These are phyloP conservation scores for Idaea biselata DNA, from an alignment of 2,888 invertebrate species.

Conservation along the genomic window DNA sequence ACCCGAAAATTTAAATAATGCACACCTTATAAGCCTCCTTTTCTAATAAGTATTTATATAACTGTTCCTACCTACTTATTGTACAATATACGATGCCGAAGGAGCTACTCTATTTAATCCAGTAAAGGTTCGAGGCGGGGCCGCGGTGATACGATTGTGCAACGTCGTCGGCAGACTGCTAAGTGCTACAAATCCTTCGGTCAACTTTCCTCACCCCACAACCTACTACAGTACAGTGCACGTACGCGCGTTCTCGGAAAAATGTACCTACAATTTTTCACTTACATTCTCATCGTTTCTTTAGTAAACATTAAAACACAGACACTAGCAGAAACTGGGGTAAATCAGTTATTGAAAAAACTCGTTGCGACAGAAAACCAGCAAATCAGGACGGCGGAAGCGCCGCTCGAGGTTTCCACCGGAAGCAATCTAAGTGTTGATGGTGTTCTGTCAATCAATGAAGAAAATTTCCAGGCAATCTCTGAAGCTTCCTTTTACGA, in stretches of 20 bases:
- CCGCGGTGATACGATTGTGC: constrained; percentile 66
- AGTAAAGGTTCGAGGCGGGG: constrained; percentile 54
- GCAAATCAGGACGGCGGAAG: constrained; percentile 64
- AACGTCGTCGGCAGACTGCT: constrained; percentile 69
- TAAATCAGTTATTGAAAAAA: constrained; percentile 24
- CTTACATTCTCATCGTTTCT: constrained; percentile 42
- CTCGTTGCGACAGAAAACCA: constrained; percentile 11
- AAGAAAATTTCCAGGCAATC: constrained; percentile 68
- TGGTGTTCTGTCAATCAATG: constrained; percentile 38
- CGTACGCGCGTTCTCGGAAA: constrained; percentile 34
- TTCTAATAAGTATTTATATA: too few relatives aligned
- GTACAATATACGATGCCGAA: constrained; percentile 2
- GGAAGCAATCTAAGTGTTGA: constrained; percentile 72
- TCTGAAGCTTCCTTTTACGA: constrained; percentile 53
- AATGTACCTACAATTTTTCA: constrained; percentile 51
- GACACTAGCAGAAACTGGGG: constrained; percentile 21
- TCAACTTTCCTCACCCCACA: constrained; percentile 55
- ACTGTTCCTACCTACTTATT: too few relatives aligned
- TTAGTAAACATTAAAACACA: constrained; percentile 16
- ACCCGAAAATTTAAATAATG: too few relatives aligned
- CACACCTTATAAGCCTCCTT: too few relatives aligned
- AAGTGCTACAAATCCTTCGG: constrained; percentile 78
- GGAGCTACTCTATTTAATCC: constrained; percentile 55
- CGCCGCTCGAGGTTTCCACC: constrained; percentile 54
- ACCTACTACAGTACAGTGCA: constrained; percentile 38